Percentiles rank a stretch among this genome's conserved stretches.
These are phyloP conservation scores for Phymatocera aterrima DNA, from an alignment of 2,888 invertebrate species.

Conservation along the genomic window DNA sequence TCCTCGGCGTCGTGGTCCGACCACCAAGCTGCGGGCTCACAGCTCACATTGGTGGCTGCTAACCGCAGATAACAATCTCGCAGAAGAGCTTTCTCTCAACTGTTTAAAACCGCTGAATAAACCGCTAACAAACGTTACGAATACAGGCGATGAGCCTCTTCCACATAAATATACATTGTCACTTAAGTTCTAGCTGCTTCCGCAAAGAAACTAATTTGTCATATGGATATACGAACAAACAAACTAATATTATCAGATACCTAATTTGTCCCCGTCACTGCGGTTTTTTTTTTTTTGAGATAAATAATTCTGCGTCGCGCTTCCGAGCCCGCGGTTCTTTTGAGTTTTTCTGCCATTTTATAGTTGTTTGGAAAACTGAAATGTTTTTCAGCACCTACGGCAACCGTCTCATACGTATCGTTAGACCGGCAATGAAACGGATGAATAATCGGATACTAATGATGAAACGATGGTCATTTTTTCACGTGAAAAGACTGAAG, in stretches of 20 bases:
- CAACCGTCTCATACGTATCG: no score
- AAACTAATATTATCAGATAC: background rate
- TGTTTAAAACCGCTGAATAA: conserved; percentile 6
- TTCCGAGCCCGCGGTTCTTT: no score
- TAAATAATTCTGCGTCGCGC: background rate
- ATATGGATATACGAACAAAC: background rate
- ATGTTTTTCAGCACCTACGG: no score
- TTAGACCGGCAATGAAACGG: no score
- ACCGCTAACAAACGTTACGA: background rate
- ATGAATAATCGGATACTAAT: no score
- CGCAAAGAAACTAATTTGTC: background rate
- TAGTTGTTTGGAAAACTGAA: no score
- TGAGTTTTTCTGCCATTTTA: no score
- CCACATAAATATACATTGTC: background rate
- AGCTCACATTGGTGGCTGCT: conserved; percentile 15
- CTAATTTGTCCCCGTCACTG: background rate
- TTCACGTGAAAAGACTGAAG: no score
- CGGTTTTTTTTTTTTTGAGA: background rate
- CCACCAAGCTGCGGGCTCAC: conserved; percentile 1
- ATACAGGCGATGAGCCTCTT: background rate
- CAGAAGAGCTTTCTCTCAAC: background rate
- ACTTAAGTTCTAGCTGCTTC: background rate
- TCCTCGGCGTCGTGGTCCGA: conserved; percentile 50
- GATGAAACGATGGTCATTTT: no score
- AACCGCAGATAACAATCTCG: conserved; percentile 27